These are phyloP conservation scores for Cryptus armator DNA, from an alignment of 2,888 invertebrate species.

Conservation along the genomic window DNA sequence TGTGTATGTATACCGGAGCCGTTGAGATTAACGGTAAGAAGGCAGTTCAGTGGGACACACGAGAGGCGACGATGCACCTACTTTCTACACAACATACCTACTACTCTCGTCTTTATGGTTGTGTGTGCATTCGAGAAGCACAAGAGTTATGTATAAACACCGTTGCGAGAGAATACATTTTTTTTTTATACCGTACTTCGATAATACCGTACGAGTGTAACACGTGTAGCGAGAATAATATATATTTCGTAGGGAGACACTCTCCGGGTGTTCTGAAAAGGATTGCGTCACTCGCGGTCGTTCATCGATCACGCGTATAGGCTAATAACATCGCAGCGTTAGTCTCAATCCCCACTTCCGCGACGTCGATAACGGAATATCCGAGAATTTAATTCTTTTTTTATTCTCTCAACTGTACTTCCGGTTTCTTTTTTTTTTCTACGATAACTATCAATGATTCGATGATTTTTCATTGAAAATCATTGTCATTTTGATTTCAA, in stretches of 20 bases:
- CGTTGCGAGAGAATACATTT: conserved; percentile 4
- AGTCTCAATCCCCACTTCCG: conserved; percentile 1
- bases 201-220: conserved; percentile 10
- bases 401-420: not conserved
- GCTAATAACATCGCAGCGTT: conserved; percentile 5
- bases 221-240: conserved; percentile 2
- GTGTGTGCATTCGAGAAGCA: not conserved
- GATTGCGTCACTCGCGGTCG: conserved; percentile 36
- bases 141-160: not conserved
- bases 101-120: not conserved
- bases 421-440: not conserved
- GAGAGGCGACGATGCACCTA: conserved; percentile 61
- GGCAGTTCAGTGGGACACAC: conserved; percentile 67
- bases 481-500: no score
- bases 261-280: not conserved
- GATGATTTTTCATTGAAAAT: not conserved
- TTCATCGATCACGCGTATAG: conserved; percentile 42
- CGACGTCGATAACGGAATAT: conserved; percentile 26
- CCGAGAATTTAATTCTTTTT: not conserved
- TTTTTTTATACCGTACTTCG: not conserved
- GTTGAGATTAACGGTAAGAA: conserved; percentile 67
- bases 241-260: conserved; percentile 1
- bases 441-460: not conserved
- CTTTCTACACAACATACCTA: conserved; percentile 52
- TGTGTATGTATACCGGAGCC: conserved; percentile 58